A percentile compares a stretch with the other conserved stretches of the same genome.
Conservation (phyloP, 2,888 invertebrate species). For the Stenolophus ochropezus region DNA sequence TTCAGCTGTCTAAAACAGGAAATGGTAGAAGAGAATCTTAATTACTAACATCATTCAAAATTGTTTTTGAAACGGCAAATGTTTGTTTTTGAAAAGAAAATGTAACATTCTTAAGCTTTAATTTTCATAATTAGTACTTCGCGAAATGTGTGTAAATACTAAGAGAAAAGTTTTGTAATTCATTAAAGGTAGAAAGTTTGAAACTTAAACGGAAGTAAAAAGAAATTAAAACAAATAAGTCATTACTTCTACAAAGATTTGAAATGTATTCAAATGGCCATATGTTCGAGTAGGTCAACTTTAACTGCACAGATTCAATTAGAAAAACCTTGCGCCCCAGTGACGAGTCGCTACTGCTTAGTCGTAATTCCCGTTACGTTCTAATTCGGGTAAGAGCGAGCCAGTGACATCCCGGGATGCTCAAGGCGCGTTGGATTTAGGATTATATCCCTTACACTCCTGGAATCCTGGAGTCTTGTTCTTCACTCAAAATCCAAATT, state of each 20-base stretch:
- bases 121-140: slow-evolving; percentile 57
- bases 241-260: slow-evolving; percentile 43
- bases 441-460: background rate
- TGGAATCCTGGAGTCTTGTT: background rate
- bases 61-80: slow-evolving; percentile 20
- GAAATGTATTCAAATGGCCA: slow-evolving; percentile 44
- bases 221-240: slow-evolving; percentile 49
- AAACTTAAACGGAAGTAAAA: slow-evolving; percentile 50
- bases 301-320: slow-evolving; percentile 22
- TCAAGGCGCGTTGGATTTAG: background rate
- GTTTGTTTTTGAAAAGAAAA: slow-evolving; percentile 24
- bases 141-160: slow-evolving; percentile 53
- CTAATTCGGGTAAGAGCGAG: slow-evolving; percentile 46
- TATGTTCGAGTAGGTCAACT: slow-evolving; percentile 6
- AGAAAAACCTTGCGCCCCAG: slow-evolving; percentile 1
- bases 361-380: slow-evolving; percentile 38
- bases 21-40: slow-evolving; percentile 29
- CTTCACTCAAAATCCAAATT: too few relatives aligned
- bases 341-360: slow-evolving; percentile 45
- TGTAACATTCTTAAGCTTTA: slow-evolving; percentile 35
- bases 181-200: slow-evolving; percentile 50
- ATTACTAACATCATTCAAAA: slow-evolving; percentile 30
- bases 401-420: background rate
- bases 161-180: slow-evolving; percentile 57
- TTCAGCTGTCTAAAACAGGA: background rate